Base-by-base conservation (phyloP, 1,140 invertebrate genomes). In the Bombus soroeensis region DNA sequence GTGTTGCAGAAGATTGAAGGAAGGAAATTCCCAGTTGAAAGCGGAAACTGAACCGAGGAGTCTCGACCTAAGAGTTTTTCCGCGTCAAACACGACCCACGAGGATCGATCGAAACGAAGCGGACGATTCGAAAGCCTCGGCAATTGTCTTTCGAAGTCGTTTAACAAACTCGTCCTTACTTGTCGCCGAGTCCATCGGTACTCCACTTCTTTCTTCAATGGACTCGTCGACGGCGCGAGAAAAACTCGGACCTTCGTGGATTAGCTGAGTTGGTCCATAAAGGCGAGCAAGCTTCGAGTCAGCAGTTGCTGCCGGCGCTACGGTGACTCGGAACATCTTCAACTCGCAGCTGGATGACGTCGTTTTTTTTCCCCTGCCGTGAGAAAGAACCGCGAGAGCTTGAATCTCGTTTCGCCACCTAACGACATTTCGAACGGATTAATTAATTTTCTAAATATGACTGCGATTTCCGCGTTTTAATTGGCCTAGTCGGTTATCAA, bases 141-240 rank as follows among this genome's bases (percentile, higher is more conserved):
- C 78, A 79, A 88, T 89, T 85, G 88, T 89, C 79, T 73, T 86
- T 43, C 73, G 78, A 88, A 88, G 87, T 88, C 62, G 83, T 88
- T 79, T 68, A 71, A 79, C 75, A 73, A 86, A 80, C 83, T 82
- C 87, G 34, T 76, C 37, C 64, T 41, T 34, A 59, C 43, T 84
- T 78, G 82, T 68, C 78, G 59, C 39, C 81, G 37, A 62, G 43
- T 88, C 53, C 70, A 43, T 53, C n/a, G 43, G 62, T 39, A 75
- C 79, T 87, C 72, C 13, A 34, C 47, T 75, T 18, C 57, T 70
- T 82, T 43, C 68, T 85, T 83, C 77, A 37, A 77, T 70, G 37
- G 83, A 37, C 25, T 83, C 57, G 64, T 41, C n/a, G 47, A 62
- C 57, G n/a, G 64, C 47, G 25, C 10, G n/a, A 66, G 68, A 73